phyloP scores from a whole-genome alignment of 30 jellyfish, hydroid and myxozoan genomes.

The Pseudorhiza aurosa region DNA sequence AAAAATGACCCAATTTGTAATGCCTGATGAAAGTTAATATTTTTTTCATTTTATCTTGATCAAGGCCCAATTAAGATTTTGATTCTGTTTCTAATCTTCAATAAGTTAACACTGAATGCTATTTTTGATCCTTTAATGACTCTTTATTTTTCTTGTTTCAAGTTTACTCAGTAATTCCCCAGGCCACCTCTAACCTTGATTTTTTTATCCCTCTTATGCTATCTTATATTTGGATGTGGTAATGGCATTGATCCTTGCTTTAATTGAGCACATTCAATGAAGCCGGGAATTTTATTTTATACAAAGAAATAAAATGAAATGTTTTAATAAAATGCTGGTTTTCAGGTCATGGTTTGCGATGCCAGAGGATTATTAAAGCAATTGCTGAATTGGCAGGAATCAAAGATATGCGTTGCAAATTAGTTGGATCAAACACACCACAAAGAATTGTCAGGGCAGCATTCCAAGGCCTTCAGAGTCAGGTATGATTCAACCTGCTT shows the following conservation, averaged over 20 bases:
- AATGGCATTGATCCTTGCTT: no score
- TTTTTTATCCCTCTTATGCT: no score
- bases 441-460: slow-evolving; percentile 84
- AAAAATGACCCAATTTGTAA: no score
- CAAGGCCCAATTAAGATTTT: no score
- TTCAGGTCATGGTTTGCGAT: slow-evolving; percentile 82
- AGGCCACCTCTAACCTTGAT: no score
- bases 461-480: slow-evolving; percentile 76
- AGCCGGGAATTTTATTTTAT: no score
- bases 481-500: slow-evolving; percentile 38
- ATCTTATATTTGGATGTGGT: no score
- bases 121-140: not conserved
- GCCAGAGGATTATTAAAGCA: slow-evolving; percentile 92
- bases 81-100: no score
- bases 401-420: slow-evolving; percentile 76
- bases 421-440: slow-evolving; percentile 87
- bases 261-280: no score
- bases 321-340: not conserved
- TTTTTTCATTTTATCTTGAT: no score
- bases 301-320: not conserved
- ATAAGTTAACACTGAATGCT: not conserved
- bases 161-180: no score
- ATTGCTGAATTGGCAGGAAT: slow-evolving; percentile 91
- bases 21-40: no score
- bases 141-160: not conserved